Conservation (phyloP, 2,113 vertebrate genomes). For the Rallus limicola region DNA sequence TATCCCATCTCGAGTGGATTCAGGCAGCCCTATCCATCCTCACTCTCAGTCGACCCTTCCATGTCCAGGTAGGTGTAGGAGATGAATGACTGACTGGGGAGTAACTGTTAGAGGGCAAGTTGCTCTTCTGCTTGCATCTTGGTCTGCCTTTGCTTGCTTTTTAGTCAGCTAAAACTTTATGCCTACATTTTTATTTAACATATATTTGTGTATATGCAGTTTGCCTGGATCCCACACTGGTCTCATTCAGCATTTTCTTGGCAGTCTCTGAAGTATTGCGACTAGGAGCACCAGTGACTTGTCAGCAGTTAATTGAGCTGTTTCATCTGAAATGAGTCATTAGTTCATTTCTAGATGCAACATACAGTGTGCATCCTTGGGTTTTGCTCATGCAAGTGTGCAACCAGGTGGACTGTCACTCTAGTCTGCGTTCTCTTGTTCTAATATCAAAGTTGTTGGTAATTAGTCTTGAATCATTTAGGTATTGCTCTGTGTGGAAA, state of each 20-base stretch:
- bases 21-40: conserved; percentile 84
- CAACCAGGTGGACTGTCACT: conserved; percentile 6
- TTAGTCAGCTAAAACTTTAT: conserved; percentile 63
- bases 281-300: conserved; percentile 25
- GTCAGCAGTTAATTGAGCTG: conserved; percentile 6
- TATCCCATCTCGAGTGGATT: conserved; percentile 85
- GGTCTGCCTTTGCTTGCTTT: conserved; percentile 77
- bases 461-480: conserved; percentile 12
- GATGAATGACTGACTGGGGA: conserved; percentile 64
- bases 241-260: conserved; percentile 38
- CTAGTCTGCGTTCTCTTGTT: neutral
- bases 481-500: neutral
- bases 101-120: conserved; percentile 65
- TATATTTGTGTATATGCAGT: conserved; percentile 61
- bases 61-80: conserved; percentile 84
- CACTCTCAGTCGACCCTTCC: conserved; percentile 83
- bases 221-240: conserved; percentile 77
- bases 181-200: conserved; percentile 48
- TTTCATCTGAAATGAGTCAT: conserved; percentile 35
- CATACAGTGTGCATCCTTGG: neutral
- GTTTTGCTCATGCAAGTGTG: conserved; percentile 9
- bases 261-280: conserved; percentile 19
- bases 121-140: conserved; percentile 69
- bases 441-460: conserved; percentile 7
- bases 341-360: conserved; percentile 45